These are phyloP conservation scores for Peromyscus attwateri DNA, from an alignment of 2,797 vertebrate species.

Conservation along the genomic window DNA sequence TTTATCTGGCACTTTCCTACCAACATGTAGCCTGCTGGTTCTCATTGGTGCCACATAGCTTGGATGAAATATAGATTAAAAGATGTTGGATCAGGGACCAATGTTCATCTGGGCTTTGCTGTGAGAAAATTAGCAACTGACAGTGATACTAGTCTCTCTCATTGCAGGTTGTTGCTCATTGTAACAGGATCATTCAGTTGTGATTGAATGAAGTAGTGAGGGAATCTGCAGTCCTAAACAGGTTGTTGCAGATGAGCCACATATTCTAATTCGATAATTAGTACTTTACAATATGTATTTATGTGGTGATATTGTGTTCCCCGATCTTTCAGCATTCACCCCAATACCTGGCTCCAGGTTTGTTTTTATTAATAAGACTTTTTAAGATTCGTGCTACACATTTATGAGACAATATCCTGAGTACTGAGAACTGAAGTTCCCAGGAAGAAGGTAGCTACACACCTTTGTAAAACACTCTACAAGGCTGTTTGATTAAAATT, in stretches of 20 bases:
- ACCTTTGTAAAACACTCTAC: background rate
- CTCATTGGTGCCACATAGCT: background rate
- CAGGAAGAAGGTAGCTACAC: background rate
- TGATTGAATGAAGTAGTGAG: background rate
- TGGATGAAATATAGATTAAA: background rate
- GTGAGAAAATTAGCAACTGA: constrained; percentile 6
- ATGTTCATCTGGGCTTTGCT: background rate
- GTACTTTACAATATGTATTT: background rate
- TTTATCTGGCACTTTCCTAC: background rate
- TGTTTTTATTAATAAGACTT: too few species aligned
- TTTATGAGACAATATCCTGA: background rate
- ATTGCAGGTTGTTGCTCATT: background rate
- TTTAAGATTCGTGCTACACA: too few species aligned
- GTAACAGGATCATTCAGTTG: background rate
- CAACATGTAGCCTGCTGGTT: background rate
- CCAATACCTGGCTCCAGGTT: too few species aligned
- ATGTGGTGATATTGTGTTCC: too few species aligned
- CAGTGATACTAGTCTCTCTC: background rate
- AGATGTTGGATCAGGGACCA: background rate
- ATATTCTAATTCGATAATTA: background rate
- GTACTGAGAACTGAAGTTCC: background rate
- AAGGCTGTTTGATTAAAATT: background rate
- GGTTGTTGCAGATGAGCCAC: background rate
- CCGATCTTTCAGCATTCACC: too few species aligned
- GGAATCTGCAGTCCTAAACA: background rate